Base-by-base conservation (phyloP, 2,888 invertebrate species). In the Glaucopsyche alexis region DNA sequence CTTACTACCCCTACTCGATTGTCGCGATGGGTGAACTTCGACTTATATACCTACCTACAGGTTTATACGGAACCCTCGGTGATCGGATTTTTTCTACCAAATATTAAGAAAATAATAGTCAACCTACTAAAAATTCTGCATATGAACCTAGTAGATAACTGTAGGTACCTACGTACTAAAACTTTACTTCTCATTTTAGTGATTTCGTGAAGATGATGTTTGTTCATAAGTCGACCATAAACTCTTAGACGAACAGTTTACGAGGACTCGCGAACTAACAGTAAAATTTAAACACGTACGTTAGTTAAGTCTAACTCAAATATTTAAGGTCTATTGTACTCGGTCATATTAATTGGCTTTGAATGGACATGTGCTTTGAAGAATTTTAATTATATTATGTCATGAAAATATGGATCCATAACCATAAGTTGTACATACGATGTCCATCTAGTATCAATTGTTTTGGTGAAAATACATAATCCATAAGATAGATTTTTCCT, bases 141-240 rank as follows among this genome's bases (percentile, higher is more conserved):
- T 13, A 60, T 29, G 29, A 60, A 29, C 7, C 11, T 19, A 14
- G 13, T 7, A 60, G 29, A 29, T 45, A 67, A 42, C 45, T 67
- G 4, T n/a, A 16, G 5, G 8, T 29, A 29, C 29, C 4, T 29
- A 29, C 29, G 9, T 67, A 67, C 45, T 67, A 19, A 42, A 45
- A 67, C 67, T 60, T 60, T 47, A 47, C 11, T 60, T 60, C 60
- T 29, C 60, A 45, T 42, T 67, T 67, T 67, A 67, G 45, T 67
- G 45, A 42, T 67, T 67, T 67, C 13, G 16, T 6, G 45, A 45
- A 67, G 67, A 19, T 67, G 11, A 67, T 45, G 45, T 67, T 45
- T 42, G 16, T 67, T 67, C 67, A 19, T 42, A 45, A 67, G 67
- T 67, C 67, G 67, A 7, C 19, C 67, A 19, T 67, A 67, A 67